Base-by-base conservation (phyloP, 1,140 invertebrate genomes). In the Drosophila elegans region DNA sequence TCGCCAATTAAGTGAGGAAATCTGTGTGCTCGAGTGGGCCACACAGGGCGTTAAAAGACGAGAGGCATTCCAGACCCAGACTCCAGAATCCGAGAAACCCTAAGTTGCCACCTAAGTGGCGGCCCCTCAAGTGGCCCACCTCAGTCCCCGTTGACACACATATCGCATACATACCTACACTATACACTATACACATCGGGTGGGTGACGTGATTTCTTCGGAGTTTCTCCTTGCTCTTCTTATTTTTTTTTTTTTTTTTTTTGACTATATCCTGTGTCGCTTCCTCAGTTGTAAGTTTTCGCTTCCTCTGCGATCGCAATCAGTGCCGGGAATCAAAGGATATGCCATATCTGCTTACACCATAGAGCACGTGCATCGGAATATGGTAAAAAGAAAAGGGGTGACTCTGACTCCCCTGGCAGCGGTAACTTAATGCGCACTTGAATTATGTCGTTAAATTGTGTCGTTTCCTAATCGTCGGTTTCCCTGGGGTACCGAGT, bases 391-490 rank as follows among this genome's bases (percentile, higher is more conserved):
- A 61, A 59, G 60, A 62, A 34, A 84, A 84, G 67, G 84, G 84
- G 75, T 89, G 79, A 71, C 66, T 68, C 61, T 89, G 79, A 71
- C 66, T 68, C 61, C 68, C 52, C 41, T 42, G 59, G 54, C 56
- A 29, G 39, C 39, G 52, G 84, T 84, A 89, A 89, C 80, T 72
- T 84, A 88, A 89, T 89, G 84, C 84, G 69, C 84, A 78, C 84
- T 89, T 89, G 84, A 89, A 89, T 89, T 89, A 89, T 89, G 84
- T 89, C 84, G 84, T 89, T 89, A 89, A 89, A 89, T 89, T 89
- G 84, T 89, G 84, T 88, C 84, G 84, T 88, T 89, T 85, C 82
- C 82, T 85, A 85, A 85, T 85, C 81, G 81, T 84, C 85, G 77
- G 61, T 68, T 53, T 74, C 62, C 63, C 55, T 59, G 61, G 73